A percentile compares a stretch with the other conserved stretches of the same genome.
These are phyloP conservation scores for Urocynchramus pylzowi DNA, from an alignment of 2,113 vertebrate species.

Conservation along the genomic window DNA sequence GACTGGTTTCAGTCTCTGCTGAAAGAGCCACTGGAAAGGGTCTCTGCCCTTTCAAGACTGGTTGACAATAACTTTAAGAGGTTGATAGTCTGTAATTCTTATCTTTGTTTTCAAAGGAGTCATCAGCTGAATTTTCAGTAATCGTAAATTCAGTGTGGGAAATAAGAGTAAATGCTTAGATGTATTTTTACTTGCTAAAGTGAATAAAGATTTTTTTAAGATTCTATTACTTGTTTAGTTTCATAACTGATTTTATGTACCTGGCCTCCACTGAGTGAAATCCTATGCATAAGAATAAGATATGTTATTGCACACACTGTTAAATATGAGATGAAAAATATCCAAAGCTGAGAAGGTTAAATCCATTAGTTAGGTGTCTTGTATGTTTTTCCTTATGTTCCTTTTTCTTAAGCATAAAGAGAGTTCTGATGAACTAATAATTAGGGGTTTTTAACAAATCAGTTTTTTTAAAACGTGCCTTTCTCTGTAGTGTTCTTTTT, in stretches of 20 bases:
- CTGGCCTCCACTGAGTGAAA: not conserved
- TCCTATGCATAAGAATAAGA: not conserved
- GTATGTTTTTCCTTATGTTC: not conserved
- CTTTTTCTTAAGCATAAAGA: not conserved
- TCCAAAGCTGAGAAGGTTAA: not conserved
- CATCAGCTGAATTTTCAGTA: not conserved
- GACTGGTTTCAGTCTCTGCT: not conserved
- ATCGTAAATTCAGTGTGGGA: accelerated
- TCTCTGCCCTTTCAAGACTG: not conserved
- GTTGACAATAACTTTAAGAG: not conserved
- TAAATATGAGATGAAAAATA: not conserved
- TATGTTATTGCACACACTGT: not conserved
- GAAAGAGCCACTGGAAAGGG: not conserved
- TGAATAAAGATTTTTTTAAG: not conserved
- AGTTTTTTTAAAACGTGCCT: accelerated
- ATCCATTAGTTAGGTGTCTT: not conserved
- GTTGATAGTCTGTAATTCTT: not conserved
- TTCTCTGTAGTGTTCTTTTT: not conserved
- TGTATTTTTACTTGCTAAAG: not conserved
- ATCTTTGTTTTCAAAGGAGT: not conserved
- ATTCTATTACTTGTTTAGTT: not conserved
- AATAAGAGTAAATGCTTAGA: not conserved
- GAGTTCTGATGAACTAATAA: not conserved
- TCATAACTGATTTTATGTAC: not conserved
- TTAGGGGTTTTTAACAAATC: not conserved